These are phyloP conservation scores for Dryococelus australis DNA, from an alignment of 2,888 invertebrate species.

Conservation along the genomic window DNA sequence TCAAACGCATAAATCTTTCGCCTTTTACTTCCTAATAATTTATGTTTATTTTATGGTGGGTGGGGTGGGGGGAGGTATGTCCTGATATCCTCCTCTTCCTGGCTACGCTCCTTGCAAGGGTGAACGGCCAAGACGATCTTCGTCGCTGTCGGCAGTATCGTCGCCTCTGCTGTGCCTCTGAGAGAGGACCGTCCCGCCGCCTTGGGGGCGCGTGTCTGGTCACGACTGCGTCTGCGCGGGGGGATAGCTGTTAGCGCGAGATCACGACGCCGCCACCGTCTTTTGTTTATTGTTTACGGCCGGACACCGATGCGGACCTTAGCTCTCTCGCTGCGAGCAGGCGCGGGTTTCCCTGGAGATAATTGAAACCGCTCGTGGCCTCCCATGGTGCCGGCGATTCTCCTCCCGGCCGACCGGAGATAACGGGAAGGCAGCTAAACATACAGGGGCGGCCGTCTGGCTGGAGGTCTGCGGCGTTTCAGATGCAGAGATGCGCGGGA, in stretches of 20 bases:
- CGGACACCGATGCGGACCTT: neutral
- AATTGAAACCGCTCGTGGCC: neutral
- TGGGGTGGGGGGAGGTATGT: too few relatives aligned
- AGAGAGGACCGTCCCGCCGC: neutral
- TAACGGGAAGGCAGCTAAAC: neutral
- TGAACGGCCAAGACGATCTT: too few relatives aligned
- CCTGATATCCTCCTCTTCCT: too few relatives aligned
- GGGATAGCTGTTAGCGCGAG: neutral
- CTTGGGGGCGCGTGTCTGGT: neutral
- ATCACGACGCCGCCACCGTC: neutral
- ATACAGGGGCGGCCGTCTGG: too few relatives aligned
- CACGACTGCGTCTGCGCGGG: neutral
- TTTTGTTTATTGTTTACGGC: slow-evolving; percentile 16
- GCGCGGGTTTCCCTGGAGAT: neutral
- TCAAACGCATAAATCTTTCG: too few relatives aligned
- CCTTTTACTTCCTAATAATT: too few relatives aligned
- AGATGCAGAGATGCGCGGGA: too few relatives aligned
- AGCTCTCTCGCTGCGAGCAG: neutral
- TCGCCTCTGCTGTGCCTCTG: too few relatives aligned
- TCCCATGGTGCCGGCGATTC: neutral
- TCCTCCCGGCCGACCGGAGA: neutral
- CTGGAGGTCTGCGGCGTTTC: too few relatives aligned
- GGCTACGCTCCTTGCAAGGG: too few relatives aligned
- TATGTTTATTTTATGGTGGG: too few relatives aligned
- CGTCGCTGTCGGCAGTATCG: too few relatives aligned